Evolutionary conservation across 1,140 invertebrate genomes (phyloP).

Genomic region (Rhagoletis zephyria): DNA sequence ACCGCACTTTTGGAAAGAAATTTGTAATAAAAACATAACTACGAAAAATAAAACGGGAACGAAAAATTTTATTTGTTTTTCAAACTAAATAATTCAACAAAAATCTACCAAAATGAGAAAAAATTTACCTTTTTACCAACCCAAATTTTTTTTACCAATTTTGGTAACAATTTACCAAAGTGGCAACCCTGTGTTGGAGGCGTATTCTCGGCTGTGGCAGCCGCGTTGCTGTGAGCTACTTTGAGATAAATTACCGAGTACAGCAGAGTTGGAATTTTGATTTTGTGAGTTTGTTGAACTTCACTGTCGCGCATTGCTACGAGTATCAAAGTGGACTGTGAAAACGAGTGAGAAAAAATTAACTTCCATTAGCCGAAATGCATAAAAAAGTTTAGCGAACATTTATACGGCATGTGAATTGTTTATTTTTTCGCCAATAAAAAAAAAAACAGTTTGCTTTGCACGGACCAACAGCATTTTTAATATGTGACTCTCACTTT

Average conservation of each 20-base stretch:
- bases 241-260: constrained; percentile 18
- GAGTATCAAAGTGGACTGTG: neutral
- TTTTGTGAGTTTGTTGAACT: constrained; percentile 50
- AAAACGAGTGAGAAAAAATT: neutral
- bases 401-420: neutral
- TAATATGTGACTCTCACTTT: constrained; percentile 44
- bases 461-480: constrained; percentile 9
- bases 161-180: no score
- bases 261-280: constrained; percentile 31
- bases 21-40: no score
- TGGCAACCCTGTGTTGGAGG: no score
- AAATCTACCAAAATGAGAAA: no score
- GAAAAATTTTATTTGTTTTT: no score
- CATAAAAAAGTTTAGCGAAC: neutral
- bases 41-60: no score
- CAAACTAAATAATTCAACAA: no score
- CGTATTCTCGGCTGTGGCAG: neutral
- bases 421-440: neutral
- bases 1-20: no score
- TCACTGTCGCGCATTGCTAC: neutral
- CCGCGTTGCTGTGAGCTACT: neutral
- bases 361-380: neutral
- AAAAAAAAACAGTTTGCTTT: neutral
- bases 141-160: no score
- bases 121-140: no score